Evolutionary conservation across 1,140 invertebrate species (phyloP), one percentile per base, ranked within the genome.

Genomic region (Tachypleus tridentatus): DNA sequence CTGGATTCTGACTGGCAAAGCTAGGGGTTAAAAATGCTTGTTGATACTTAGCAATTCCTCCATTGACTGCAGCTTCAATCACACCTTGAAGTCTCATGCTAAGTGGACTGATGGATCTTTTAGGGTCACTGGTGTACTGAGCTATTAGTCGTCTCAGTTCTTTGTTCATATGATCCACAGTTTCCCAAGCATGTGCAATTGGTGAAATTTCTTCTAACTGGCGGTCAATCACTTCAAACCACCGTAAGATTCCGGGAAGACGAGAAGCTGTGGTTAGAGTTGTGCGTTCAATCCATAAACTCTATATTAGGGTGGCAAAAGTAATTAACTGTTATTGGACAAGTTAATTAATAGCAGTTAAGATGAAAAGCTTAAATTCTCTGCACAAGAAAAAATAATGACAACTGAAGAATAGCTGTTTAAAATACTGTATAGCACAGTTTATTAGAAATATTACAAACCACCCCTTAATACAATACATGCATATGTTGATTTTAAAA

Each of bases 221-320:
- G 62, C 85, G 84, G 11, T 88, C 83, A 53, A 87, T 82, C 1
- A 97, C 92, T 77, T 94, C 91, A 72, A 93, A 96, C 92, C 93
- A 97, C 58, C 91, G 83, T 6, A 99, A 75, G 68, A 98, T 97
- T 4, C 93, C 93, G 0, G 96, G 96, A 9, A 99, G 77, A 4
- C 87, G 83, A 57, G 84, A 84, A 57, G 88, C 86, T 4, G 87
- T 95, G 47, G 85, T 86, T 64, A 97, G 74, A 8, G 85, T 87
- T 47, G 91, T 97, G n/a, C 93, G 82, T 77, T 97, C 94, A 65
- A 98, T 87, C 95, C 95, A 99, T 63, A 98, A 77, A 51, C 87
- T 92, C 83, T 87, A 75, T 5, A 75, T 29, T 29, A 29, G 29
- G 29, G 29, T 29, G 29, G 29, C 29, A 29, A 29, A 29, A 29